Conservation (phyloP, 2,113 vertebrate species). For the Oncorhynchus keta region DNA sequence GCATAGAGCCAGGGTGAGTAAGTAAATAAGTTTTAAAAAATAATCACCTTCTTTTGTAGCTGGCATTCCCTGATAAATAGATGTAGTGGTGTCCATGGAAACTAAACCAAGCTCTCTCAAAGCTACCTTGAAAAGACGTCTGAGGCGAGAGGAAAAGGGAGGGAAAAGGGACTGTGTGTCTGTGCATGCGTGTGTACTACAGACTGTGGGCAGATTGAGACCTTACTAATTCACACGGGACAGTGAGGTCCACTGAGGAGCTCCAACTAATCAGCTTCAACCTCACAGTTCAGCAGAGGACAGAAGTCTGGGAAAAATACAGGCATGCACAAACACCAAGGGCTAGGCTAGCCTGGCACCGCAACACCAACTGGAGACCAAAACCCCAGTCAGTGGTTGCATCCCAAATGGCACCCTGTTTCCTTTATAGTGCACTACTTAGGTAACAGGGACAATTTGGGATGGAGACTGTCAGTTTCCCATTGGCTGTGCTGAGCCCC, state of each 20-base stretch:
- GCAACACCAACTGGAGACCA: not conserved
- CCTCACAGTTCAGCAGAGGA: not conserved
- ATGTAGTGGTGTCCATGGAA: constrained; percentile 28
- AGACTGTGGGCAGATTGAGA: constrained; percentile 13
- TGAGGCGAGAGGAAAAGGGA: constrained; percentile 15
- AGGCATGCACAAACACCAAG: not conserved
- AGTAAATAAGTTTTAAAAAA: not conserved
- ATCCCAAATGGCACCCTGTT: no score
- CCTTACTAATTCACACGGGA: constrained; percentile 32
- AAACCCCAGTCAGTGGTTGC: not conserved
- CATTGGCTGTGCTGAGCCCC: not conserved
- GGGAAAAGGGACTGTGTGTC: not conserved
- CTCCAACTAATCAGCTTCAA: not conserved
- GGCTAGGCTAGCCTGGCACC: not conserved
- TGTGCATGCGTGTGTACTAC: no score
- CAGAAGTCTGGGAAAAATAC: not conserved
- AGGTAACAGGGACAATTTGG: no score
- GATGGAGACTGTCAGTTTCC: not conserved
- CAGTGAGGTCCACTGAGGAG: constrained; percentile 28
- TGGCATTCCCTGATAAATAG: constrained; percentile 21
- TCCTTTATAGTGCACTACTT: not conserved
- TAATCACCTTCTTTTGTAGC: not conserved
- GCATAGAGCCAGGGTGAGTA: not conserved
- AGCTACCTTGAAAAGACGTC: constrained; percentile 11
- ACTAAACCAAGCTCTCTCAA: constrained; percentile 8